Evolutionary conservation across 1,140 invertebrate species (phyloP).

Genomic region (Rhagoletis zephyria): DNA sequence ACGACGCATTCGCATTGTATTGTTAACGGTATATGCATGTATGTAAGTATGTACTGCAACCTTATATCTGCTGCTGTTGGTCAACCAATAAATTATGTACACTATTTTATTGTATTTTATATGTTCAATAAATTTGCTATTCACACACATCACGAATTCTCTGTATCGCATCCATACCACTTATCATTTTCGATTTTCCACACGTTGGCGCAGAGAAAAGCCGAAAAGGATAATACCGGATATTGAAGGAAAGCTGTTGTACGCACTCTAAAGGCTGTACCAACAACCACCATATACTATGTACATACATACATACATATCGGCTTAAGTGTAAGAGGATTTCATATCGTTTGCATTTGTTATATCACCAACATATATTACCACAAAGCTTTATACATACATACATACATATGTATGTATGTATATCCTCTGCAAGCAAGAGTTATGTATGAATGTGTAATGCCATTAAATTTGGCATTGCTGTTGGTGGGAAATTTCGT

Average conservation of each 20-base stretch:
- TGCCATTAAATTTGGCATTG: background rate
- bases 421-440: background rate
- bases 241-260: constrained; percentile 16
- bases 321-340: background rate
- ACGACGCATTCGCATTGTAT: background rate
- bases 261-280: background rate
- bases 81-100: constrained; percentile 32
- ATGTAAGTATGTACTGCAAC: background rate
- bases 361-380: background rate
- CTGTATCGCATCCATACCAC: background rate
- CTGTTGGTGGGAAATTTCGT: background rate
- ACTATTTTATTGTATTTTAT: constrained; percentile 31
- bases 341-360: background rate
- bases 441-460: background rate
- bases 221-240: constrained; percentile 35
- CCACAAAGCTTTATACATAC: too few relatives aligned
- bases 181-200: constrained; percentile 31
- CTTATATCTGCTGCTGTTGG: background rate
- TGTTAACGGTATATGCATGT: background rate
- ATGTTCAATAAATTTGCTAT: background rate
- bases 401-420: background rate
- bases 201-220: background rate
- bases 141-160: background rate
- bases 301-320: too few relatives aligned
- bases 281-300: too few relatives aligned